Conservation (phyloP, 2,113 vertebrate species). For the Eulemur macaco region DNA sequence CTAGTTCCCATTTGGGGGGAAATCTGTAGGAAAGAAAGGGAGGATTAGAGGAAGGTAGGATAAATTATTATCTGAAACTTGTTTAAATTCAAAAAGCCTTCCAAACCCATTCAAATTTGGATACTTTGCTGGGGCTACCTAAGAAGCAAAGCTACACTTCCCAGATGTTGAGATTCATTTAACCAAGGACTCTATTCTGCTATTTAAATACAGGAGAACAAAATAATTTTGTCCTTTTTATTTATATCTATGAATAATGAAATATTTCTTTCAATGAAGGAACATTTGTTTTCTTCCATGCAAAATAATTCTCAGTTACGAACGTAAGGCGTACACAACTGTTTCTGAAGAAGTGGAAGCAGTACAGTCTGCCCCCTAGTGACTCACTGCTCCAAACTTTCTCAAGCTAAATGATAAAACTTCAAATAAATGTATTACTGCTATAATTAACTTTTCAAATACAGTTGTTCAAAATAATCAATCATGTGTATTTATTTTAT, state of each 20-base stretch:
- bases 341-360: conserved; percentile 45
- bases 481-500: background rate
- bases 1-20: conserved; percentile 38
- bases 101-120: conserved; percentile 49
- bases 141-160: conserved; percentile 33
- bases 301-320: conserved; percentile 65
- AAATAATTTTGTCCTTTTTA: conserved; percentile 56
- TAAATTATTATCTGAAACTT: conserved; percentile 69
- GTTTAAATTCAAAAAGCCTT: conserved; percentile 56
- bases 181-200: conserved; percentile 37
- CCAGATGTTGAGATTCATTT: conserved; percentile 46
- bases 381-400: conserved; percentile 40
- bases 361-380: conserved; percentile 80
- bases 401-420: background rate
- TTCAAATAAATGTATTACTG: background rate
- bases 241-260: conserved; percentile 50
- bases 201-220: conserved; percentile 51
- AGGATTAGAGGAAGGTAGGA: conserved; percentile 56
- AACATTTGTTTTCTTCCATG: conserved; percentile 64
- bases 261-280: conserved; percentile 63
- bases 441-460: conserved; percentile 6
- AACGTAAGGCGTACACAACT: conserved; percentile 61
- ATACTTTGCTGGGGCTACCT: conserved; percentile 21
- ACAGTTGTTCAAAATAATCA: conserved; percentile 26
- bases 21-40: conserved; percentile 58